phyloP scores from a whole-genome alignment of 1,140 invertebrate species.

The Ooceraea biroi region DNA sequence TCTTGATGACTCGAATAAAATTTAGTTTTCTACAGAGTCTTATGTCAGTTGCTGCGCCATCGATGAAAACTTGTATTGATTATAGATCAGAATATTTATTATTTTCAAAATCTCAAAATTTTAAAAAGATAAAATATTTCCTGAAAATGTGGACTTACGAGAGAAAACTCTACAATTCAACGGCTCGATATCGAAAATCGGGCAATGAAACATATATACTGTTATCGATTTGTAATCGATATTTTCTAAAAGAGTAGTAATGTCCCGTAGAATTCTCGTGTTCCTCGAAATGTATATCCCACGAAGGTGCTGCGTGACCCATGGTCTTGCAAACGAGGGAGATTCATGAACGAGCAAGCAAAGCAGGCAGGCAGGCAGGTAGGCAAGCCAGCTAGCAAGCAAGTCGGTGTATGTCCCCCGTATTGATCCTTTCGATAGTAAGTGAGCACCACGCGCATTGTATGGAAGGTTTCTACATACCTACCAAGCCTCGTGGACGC shows the following conservation, averaged over 20 bases:
- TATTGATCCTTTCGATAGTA: conserved; percentile 83
- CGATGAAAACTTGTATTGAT: no score
- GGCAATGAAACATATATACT: background rate
- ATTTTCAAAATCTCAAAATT: no score
- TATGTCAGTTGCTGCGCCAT: no score
- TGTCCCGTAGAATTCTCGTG: background rate
- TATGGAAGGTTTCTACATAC: conserved; percentile 73
- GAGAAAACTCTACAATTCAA: background rate
- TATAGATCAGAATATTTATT: no score
- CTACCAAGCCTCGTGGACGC: conserved; percentile 72
- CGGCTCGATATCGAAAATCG: background rate
- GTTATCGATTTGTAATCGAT: background rate
- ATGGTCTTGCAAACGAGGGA: conserved; percentile 68
- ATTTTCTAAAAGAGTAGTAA: background rate
- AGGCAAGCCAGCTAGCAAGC: conserved; percentile 37
- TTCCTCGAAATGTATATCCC: conserved; percentile 51
- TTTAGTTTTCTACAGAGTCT: background rate
- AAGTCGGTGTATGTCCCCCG: conserved; percentile 77
- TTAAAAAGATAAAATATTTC: no score
- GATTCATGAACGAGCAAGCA: conserved; percentile 70
- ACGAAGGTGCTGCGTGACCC: conserved; percentile 65
- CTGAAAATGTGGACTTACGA: no score
- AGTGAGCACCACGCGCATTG: conserved; percentile 78
- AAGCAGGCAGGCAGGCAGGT: conserved; percentile 55
- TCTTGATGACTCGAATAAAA: background rate